Conservation (phyloP, 2,113 vertebrate genomes). For the Rana temporaria region DNA sequence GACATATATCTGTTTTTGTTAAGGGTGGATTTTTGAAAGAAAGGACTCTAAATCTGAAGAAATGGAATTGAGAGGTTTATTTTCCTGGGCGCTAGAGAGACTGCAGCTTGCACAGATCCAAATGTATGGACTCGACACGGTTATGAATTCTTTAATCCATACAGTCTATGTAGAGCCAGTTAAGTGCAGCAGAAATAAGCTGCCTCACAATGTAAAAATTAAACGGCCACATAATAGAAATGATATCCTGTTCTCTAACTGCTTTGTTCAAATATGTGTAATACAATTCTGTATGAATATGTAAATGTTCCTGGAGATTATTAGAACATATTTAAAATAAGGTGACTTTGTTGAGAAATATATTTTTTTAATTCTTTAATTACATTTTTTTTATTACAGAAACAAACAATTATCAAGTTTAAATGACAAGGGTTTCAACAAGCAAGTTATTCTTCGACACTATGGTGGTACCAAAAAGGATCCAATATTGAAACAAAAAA, state of each 20-base stretch:
- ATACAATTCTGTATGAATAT: too few relatives aligned
- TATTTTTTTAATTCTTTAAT: too few relatives aligned
- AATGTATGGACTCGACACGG: conserved; percentile 59
- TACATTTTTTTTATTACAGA: conserved; percentile 65
- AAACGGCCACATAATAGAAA: too few relatives aligned
- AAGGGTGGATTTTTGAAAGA: conserved; percentile 71
- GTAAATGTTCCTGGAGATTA: too few relatives aligned
- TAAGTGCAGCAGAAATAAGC: too few relatives aligned
- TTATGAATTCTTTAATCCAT: too few relatives aligned
- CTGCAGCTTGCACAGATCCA: conserved; percentile 63
- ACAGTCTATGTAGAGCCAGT: too few relatives aligned
- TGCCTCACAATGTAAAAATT: too few relatives aligned
- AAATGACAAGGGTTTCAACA: conserved; percentile 60
- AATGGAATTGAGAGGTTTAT: conserved; percentile 63
- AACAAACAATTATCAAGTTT: conserved; percentile 63
- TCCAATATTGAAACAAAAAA: conserved; percentile 21
- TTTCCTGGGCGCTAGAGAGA: conserved; percentile 64
- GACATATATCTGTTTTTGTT: conserved; percentile 44
- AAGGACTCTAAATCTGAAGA: conserved; percentile 61
- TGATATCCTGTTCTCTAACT: too few relatives aligned
- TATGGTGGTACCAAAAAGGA: conserved; percentile 64
- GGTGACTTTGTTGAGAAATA: too few relatives aligned
- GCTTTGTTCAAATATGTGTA: too few relatives aligned
- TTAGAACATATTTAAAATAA: too few relatives aligned
- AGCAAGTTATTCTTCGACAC: conserved; percentile 64